A percentile compares a stretch with the other conserved stretches of the same genome.
phyloP scores from a whole-genome alignment of 2,797 vertebrate genomes.

The Oreortyx pictus region DNA sequence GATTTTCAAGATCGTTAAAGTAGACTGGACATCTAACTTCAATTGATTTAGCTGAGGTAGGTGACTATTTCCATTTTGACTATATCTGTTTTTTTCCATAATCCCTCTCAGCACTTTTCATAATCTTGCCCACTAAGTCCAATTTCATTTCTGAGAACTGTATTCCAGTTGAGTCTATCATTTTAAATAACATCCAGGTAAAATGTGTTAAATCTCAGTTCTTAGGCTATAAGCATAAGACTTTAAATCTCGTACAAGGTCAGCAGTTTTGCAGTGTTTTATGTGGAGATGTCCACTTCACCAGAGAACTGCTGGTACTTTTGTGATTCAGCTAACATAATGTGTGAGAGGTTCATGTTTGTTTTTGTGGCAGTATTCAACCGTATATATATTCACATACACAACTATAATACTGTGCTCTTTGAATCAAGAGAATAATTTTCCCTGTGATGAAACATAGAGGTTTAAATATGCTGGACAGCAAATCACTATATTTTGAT shows the following conservation, averaged over 20 bases:
- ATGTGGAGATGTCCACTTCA: background rate
- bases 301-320: background rate
- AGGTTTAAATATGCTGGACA: background rate
- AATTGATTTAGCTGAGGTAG: background rate
- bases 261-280: background rate
- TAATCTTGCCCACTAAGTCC: background rate
- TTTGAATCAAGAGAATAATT: background rate
- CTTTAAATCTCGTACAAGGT: background rate
- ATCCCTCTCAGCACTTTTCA: background rate
- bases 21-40: background rate
- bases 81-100: background rate
- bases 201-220: conserved; percentile 5
- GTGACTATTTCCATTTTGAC: conserved; percentile 5
- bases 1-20: conserved; percentile 11
- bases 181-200: background rate
- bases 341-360: background rate
- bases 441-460: background rate
- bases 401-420: background rate
- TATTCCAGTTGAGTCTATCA: background rate
- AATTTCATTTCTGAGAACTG: background rate
- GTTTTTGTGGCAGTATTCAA: background rate
- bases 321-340: background rate
- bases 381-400: background rate
- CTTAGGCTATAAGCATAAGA: background rate
- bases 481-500: background rate